phyloP scores from a whole-genome alignment of 2,113 vertebrate genomes.

The Psilopsiagon aymara region DNA sequence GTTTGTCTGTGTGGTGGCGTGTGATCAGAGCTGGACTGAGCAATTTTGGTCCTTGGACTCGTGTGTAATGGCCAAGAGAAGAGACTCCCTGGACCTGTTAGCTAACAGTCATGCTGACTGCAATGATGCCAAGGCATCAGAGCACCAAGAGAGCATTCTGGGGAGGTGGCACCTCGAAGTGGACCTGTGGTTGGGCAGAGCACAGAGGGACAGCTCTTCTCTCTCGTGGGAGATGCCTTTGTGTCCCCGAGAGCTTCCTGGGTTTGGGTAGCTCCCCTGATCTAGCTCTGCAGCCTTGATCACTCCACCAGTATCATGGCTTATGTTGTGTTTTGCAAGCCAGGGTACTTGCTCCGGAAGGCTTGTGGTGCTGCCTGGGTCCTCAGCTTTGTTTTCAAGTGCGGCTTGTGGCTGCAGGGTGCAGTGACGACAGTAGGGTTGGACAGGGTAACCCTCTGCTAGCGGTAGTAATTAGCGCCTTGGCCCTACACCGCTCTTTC shows the following conservation, averaged over 20 bases:
- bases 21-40: neutral
- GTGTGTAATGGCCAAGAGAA: fast-evolving
- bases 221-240: neutral
- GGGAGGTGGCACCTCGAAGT: neutral
- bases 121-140: fast-evolving
- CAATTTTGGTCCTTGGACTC: neutral
- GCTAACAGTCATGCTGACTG: neutral
- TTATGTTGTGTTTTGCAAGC: neutral
- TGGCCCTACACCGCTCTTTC: fast-evolving
- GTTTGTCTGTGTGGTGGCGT: neutral
- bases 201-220: neutral
- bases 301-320: fast-evolving
- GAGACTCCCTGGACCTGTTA: neutral
- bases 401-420: fast-evolving
- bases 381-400: neutral
- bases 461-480: neutral
- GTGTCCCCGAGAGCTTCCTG: neutral
- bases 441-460: neutral
- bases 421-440: neutral
- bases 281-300: neutral
- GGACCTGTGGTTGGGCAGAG: neutral
- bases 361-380: neutral
- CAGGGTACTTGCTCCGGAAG: fast-evolving
- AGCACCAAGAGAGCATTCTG: neutral
- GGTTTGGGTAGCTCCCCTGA: neutral